Evolutionary conservation across 2,888 invertebrate species (phyloP).

Genomic region (Harpagoxenus sublaevis): DNA sequence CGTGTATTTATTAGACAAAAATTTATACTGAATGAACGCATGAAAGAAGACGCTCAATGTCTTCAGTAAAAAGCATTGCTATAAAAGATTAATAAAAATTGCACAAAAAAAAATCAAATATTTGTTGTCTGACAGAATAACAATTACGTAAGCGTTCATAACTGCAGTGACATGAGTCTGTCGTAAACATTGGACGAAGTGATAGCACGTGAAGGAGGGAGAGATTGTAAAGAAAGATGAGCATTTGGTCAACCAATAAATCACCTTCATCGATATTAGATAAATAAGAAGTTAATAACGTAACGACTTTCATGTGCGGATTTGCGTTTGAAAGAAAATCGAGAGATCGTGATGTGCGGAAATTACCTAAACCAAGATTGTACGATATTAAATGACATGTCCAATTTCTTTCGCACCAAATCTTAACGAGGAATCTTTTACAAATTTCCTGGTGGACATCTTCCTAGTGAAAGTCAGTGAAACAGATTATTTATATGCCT

Average conservation of each 20-base stretch:
- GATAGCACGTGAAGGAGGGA: neutral
- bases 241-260: neutral
- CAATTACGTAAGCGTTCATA: constrained; percentile 65
- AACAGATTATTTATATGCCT: constrained; percentile 14
- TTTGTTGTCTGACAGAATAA: constrained; percentile 61
- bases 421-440: constrained; percentile 19
- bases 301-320: constrained; percentile 5
- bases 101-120: constrained; percentile 60
- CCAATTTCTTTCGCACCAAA: neutral
- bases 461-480: constrained; percentile 16
- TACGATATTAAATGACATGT: neutral
- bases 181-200: constrained; percentile 60
- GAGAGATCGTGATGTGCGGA: neutral
- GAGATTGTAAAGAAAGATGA: neutral
- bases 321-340: neutral
- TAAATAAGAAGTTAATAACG: neutral
- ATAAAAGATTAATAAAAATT: constrained; percentile 57
- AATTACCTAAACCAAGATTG: neutral
- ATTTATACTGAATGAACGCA: neutral
- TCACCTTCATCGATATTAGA: neutral
- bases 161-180: constrained; percentile 53
- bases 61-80: neutral
- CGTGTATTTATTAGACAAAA: neutral
- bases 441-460: neutral
- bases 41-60: neutral